Percentiles rank a stretch among this genome's conserved stretches.
Evolutionary conservation across 2,113 vertebrate genomes (phyloP).

Genomic region (Menidia beryllina): DNA sequence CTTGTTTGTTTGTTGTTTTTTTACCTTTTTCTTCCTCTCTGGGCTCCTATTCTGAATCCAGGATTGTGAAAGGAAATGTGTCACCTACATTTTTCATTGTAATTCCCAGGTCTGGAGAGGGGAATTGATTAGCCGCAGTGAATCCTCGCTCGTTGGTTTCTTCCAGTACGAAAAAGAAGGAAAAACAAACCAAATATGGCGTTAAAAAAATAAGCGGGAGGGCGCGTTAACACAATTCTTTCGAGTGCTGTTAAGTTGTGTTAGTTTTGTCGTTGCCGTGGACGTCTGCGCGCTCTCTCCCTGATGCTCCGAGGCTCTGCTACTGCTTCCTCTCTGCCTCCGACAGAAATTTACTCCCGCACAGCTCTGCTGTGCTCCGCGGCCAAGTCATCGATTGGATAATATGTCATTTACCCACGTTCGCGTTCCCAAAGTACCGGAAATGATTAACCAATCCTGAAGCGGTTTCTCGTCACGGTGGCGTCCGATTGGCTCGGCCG

Average conservation of each 20-base stretch:
- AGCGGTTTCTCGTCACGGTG: background rate
- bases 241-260: slow-evolving; percentile 14
- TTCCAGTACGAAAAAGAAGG: background rate
- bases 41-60: slow-evolving; percentile 29
- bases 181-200: background rate
- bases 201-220: slow-evolving; percentile 18
- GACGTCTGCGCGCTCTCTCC: slow-evolving; percentile 32
- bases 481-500: slow-evolving; percentile 32
- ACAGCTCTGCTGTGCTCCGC: slow-evolving; percentile 53
- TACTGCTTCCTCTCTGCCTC: slow-evolving; percentile 21
- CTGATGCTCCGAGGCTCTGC: slow-evolving; percentile 38
- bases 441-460: slow-evolving; percentile 60
- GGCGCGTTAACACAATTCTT: slow-evolving; percentile 12
- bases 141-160: slow-evolving; percentile 15
- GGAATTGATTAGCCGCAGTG: slow-evolving; percentile 59
- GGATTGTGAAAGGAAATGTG: slow-evolving; percentile 34
- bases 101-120: slow-evolving; percentile 56
- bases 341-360: slow-evolving; percentile 33
- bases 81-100: slow-evolving; percentile 75
- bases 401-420: slow-evolving; percentile 49
- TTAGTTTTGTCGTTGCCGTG: slow-evolving; percentile 22
- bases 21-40: slow-evolving; percentile 40
- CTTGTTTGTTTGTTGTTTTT: too few species aligned
- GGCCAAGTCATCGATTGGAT: slow-evolving; percentile 71
- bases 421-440: slow-evolving; percentile 60